A percentile compares a stretch with the other conserved stretches of the same genome.
Evolutionary conservation across 2,888 invertebrate species (phyloP).

Genomic region (Plagiodera versicolora): DNA sequence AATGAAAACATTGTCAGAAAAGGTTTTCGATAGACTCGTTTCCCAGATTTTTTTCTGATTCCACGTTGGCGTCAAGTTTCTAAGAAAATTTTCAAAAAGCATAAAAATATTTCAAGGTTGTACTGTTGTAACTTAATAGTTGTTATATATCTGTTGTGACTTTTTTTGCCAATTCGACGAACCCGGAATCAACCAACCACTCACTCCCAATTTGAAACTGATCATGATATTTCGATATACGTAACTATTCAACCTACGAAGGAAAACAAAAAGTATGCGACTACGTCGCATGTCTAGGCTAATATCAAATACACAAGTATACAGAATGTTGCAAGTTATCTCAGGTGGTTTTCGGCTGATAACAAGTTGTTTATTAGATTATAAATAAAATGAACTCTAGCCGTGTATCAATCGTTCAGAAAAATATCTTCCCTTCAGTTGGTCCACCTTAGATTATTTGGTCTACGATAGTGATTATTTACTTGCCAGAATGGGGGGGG

Average conservation of each 20-base stretch:
- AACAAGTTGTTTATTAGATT: constrained; percentile 31
- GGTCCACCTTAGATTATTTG: constrained; percentile 27
- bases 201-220: constrained; percentile 25
- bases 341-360: constrained; percentile 55
- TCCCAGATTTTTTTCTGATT: background rate
- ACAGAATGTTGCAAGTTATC: constrained; percentile 55
- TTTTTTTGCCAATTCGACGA: constrained; percentile 53
- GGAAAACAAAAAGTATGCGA: constrained; percentile 35
- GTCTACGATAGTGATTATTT: constrained; percentile 34
- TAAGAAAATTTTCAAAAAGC: constrained; percentile 48
- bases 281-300: constrained; percentile 39
- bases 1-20: too few relatives aligned
- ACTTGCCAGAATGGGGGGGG: constrained; percentile 36
- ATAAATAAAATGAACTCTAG: background rate
- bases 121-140: constrained; percentile 58
- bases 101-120: constrained; percentile 56
- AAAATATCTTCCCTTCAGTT: background rate
- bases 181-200: constrained; percentile 37
- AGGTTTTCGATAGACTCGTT: background rate
- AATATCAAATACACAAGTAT: constrained; percentile 54
- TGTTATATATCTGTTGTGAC: constrained; percentile 58
- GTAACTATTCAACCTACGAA: constrained; percentile 52
- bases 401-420: too few relatives aligned
- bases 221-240: constrained; percentile 53
- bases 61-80: constrained; percentile 35